Evolutionary conservation across 1,140 invertebrate species (phyloP).

Genomic region (Hermatobates lingyangjiaoensis): DNA sequence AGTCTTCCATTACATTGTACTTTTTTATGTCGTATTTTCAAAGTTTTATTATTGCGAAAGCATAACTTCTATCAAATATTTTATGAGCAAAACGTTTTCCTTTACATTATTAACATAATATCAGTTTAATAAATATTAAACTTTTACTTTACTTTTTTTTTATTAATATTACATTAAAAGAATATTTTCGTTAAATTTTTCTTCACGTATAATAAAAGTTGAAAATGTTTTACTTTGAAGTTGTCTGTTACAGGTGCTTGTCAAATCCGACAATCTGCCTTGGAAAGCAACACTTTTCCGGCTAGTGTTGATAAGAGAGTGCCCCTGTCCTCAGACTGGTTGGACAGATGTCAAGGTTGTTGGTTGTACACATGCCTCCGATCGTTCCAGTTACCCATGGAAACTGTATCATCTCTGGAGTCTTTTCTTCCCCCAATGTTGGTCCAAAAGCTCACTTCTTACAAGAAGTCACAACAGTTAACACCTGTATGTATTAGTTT

Average conservation of each 20-base stretch:
- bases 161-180: too few relatives aligned
- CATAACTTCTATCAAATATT: too few relatives aligned
- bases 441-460: too few relatives aligned
- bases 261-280: constrained; percentile 2
- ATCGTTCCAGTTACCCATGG: constrained; percentile 44
- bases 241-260: constrained; percentile 6
- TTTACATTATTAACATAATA: too few relatives aligned
- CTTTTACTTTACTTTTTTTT: too few relatives aligned
- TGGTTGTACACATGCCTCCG: constrained; percentile 69
- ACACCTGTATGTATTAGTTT: too few relatives aligned
- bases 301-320: neutral
- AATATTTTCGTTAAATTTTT: neutral
- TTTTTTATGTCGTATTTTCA: too few relatives aligned
- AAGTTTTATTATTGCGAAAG: too few relatives aligned
- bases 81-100: too few relatives aligned
- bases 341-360: constrained; percentile 59
- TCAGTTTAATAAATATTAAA: too few relatives aligned
- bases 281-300: neutral
- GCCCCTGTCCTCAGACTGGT: constrained; percentile 14
- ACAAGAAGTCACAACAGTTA: too few relatives aligned
- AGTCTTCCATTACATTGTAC: too few relatives aligned
- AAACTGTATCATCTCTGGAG: neutral
- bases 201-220: constrained; percentile 23
- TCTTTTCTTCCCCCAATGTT: neutral
- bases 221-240: neutral